Evolutionary conservation across 2,113 vertebrate species (phyloP).

Genomic region (Spea multiplicata): DNA sequence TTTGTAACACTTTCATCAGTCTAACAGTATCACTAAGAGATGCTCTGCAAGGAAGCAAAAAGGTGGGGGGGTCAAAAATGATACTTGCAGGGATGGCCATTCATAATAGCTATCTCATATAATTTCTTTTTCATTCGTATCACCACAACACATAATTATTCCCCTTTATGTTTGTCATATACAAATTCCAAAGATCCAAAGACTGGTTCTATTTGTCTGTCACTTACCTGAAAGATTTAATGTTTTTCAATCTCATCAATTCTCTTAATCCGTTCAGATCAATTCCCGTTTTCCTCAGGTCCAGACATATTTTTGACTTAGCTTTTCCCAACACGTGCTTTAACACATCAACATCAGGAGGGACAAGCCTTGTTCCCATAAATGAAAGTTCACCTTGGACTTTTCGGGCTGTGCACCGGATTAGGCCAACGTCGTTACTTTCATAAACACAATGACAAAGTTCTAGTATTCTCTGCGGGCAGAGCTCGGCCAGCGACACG

Average conservation of each 20-base stretch:
- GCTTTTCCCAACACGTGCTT: slow-evolving; percentile 63
- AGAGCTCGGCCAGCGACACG: slow-evolving; percentile 62
- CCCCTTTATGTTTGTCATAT: no score
- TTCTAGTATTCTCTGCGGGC: slow-evolving; percentile 72
- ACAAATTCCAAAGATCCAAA: no score
- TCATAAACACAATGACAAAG: slow-evolving; percentile 79
- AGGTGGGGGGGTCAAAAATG: no score
- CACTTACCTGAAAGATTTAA: slow-evolving; percentile 78
- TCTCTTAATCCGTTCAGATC: slow-evolving; percentile 71
- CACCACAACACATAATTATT: neutral
- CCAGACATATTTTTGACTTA: slow-evolving; percentile 69
- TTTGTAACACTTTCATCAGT: slow-evolving; percentile 79
- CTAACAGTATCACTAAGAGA: slow-evolving; percentile 75
- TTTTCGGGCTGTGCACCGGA: slow-evolving; percentile 63
- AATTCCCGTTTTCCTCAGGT: slow-evolving; percentile 75
- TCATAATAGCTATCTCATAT: no score
- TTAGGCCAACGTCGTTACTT: slow-evolving; percentile 58
- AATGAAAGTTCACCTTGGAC: slow-evolving; percentile 74
- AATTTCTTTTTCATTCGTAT: no score
- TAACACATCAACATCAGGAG: slow-evolving; percentile 71
- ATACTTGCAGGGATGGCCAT: no score
- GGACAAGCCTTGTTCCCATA: slow-evolving; percentile 67
- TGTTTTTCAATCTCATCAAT: slow-evolving; percentile 70
- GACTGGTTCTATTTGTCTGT: neutral
- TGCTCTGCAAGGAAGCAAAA: slow-evolving; percentile 64